Conservation (phyloP, 1,140 invertebrate species). For the Drosophila sp. region DNA sequence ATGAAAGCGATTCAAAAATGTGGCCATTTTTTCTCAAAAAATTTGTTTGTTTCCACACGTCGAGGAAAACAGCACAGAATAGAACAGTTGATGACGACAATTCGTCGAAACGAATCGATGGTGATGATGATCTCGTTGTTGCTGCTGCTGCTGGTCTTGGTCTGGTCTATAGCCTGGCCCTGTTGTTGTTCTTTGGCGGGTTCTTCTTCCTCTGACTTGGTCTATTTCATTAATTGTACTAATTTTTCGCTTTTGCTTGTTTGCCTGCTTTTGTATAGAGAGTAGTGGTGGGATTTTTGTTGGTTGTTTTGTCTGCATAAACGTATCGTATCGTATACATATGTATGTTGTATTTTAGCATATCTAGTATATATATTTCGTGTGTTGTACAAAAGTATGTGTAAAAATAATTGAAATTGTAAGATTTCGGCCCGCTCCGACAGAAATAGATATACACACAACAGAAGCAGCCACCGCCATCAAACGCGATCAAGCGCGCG, state of each 20-base stretch:
- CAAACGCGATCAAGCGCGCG: constrained; percentile 14
- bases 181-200: constrained; percentile 23
- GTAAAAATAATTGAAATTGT: constrained; percentile 80
- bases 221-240: constrained; percentile 64
- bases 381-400: constrained; percentile 32
- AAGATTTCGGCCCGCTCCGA: constrained; percentile 75
- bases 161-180: background rate
- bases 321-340: constrained; percentile 25
- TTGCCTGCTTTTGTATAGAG: constrained; percentile 37
- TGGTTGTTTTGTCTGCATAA: constrained; percentile 59
- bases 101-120: constrained; percentile 22
- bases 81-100: constrained; percentile 52
- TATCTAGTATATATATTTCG: constrained; percentile 65
- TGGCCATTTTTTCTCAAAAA: constrained; percentile 54
- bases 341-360: constrained; percentile 45
- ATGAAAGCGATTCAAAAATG: constrained; percentile 82
- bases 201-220: constrained; percentile 46
- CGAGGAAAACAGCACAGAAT: background rate
- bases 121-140: background rate
- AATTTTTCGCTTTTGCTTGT: constrained; percentile 51
- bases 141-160: background rate
- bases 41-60: constrained; percentile 32
- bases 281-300: constrained; percentile 44
- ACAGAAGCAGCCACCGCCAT: constrained; percentile 55
- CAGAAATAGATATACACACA: constrained; percentile 71